phyloP scores from a whole-genome alignment of 2,113 vertebrate genomes.

The Diadophis punctatus region DNA sequence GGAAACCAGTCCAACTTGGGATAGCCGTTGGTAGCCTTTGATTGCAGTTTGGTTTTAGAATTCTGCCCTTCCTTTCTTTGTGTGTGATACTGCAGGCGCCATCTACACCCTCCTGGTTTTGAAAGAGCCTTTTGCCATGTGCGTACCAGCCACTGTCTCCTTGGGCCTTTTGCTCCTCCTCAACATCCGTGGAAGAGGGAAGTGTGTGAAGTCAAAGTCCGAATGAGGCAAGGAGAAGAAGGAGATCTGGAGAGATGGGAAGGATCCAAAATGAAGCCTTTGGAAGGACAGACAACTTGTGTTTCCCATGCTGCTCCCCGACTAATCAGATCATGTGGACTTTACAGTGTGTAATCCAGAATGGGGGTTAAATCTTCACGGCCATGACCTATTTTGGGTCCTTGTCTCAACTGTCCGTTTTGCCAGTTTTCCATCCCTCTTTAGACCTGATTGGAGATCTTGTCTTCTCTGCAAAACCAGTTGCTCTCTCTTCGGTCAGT shows the following conservation, averaged over 20 bases:
- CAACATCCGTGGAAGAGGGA: constrained; percentile 48
- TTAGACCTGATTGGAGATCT: neutral
- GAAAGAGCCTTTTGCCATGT: constrained; percentile 68
- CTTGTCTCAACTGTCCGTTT: neutral
- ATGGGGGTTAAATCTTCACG: neutral
- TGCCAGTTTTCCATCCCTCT: neutral
- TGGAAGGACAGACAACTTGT: too few species aligned
- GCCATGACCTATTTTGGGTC: too few species aligned
- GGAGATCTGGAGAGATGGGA: fast-evolving
- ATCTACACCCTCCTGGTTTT: constrained; percentile 72
- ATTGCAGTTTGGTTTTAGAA: neutral
- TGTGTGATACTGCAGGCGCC: constrained; percentile 62
- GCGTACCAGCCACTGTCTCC: constrained; percentile 60
- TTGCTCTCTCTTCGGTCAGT: neutral
- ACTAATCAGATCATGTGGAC: neutral
- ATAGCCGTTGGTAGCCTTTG: neutral
- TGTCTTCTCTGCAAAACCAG: neutral
- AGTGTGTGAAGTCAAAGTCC: constrained; percentile 41
- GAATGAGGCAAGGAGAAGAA: constrained; percentile 16
- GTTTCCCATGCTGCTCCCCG: neutral
- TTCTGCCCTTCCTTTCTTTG: neutral
- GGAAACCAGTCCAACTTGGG: neutral
- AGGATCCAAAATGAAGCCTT: fast-evolving
- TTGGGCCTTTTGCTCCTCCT: constrained; percentile 71
- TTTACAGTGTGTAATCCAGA: neutral